These are phyloP conservation scores for Tenebrosternarchus preto DNA, from an alignment of 2,113 vertebrate genomes.

Conservation along the genomic window DNA sequence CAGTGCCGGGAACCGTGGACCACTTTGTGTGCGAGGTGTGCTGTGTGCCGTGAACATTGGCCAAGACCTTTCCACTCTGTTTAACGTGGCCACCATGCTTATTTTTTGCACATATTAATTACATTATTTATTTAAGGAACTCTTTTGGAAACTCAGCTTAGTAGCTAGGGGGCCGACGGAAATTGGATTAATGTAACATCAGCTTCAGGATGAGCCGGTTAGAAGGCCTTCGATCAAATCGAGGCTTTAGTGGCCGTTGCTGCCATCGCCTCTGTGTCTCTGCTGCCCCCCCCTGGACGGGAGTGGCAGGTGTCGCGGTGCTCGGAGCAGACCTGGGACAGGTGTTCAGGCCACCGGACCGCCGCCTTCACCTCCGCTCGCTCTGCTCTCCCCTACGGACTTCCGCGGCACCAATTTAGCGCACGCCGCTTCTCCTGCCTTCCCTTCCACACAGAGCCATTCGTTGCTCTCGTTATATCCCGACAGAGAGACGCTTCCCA, in stretches of 20 bases:
- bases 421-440: slow-evolving; percentile 43
- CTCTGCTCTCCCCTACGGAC: slow-evolving; percentile 53
- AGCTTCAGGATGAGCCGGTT: too few species aligned
- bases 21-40: neutral
- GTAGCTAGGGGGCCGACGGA: too few species aligned
- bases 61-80: neutral
- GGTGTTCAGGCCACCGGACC: slow-evolving; percentile 55
- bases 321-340: slow-evolving; percentile 44
- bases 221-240: too few species aligned
- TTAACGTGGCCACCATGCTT: neutral
- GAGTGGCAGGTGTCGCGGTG: neutral
- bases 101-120: neutral
- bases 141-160: neutral
- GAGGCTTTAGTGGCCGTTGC: too few species aligned
- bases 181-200: too few species aligned
- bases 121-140: neutral
- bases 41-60: neutral
- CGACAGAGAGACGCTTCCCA: slow-evolving; percentile 57
- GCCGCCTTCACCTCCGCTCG: slow-evolving; percentile 38
- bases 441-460: slow-evolving; percentile 60
- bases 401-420: slow-evolving; percentile 63
- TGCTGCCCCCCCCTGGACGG: neutral
- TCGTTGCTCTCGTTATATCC: slow-evolving; percentile 70
- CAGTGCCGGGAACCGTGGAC: slow-evolving; percentile 1
- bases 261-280: neutral